Base-by-base conservation (phyloP, 2,113 vertebrate genomes). In the Ophthalmolycus amberensis region DNA sequence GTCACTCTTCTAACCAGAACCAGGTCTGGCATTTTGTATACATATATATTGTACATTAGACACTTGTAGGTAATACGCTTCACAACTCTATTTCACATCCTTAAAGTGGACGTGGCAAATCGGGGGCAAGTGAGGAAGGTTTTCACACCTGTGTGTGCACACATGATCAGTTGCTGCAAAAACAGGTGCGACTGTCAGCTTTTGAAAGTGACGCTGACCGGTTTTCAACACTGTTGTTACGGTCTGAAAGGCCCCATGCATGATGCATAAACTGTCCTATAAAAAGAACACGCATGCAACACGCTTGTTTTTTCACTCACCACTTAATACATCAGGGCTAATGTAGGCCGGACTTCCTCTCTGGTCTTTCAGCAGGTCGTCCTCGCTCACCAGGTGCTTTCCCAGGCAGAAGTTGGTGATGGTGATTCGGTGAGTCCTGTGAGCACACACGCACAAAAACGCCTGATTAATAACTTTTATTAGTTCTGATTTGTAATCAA, bases 401-500 rank as follows among this genome's bases (percentile, higher is more conserved):
- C 98, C 98, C 6, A 99, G 96, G 93, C 98, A 99, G 95, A 99
- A 99, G 94, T 99, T 99, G 38, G 98, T 99, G 90, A 99, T 98
- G 75, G 98, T 99, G 94, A 99, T 99, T 76, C 98, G 91, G 74
- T 99, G 98, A 52, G 98, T 99, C 93, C 98, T 99, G 67, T 0
- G 60, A 75, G 14, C 52, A 85, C 34, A 34, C 34, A 34, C 34
- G 1, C 29, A 89, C 66, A 84, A 76, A 38, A 83, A 77, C 3
- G 48, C 6, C 3, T 16, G 10, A 46, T 75, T 7, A 77, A 56
- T 54, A 70, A 12, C 32, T 12, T n/a, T 14, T 6, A 22, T 32
- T 18, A 29, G 2, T 11, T 20, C 9, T 1, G 5, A 32, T 32
- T 52, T 42, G 15, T 0, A 58, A 42, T 48, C 20, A 29, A 77